Evolutionary conservation across 1,140 invertebrate genomes (phyloP), one percentile per base, ranked within the genome.

Genomic region (Penaeus chinensis): DNA sequence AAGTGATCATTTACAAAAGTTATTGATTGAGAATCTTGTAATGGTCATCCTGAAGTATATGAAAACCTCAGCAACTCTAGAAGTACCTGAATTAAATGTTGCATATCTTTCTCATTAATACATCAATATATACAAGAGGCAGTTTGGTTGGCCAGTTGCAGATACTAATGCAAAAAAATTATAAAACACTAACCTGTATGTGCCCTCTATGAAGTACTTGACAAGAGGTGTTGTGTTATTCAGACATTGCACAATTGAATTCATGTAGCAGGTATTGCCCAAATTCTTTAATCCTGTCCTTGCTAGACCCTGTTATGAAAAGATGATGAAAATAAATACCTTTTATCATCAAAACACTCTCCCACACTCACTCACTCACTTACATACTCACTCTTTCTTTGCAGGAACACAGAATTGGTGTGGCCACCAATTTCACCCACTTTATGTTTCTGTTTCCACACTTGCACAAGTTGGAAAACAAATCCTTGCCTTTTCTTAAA

Each of bases 201-300:
- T 83, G 37, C 94, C 93, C 90, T 84, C 74, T 92, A 95, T 91
- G 88, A 97, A 96, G 92, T 96, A 97, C 24, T 94, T 94, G 13
- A 95, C 94, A 27, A 98, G 92, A n/a, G 94, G 93, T 2, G 93
- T 93, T 0, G 96, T 96, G 91, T 96, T 96, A 90, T 95, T 95
- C 20, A 97, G 93, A 11, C 96, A 93, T 94, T 91, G 95, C 93
- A 92, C 94, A 92, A 96, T 95, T 91, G 90, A 94, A 93, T 93
- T 94, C 93, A 93, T 93, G 86, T 94, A 94, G 90, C 93, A 94
- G 8, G 93, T 94, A 91, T 94, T 94, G 20, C 93, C 93, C 19
- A 94, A 91, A 91, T 95, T 95, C 88, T 92, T 92, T 13, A 94
- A 91, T 16, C 94, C 94, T 54, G 92, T 93, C 77, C 91, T 88